A percentile compares a stretch with the other conserved stretches of the same genome.
Conservation (phyloP, 2,113 vertebrate species). For the Fulmarus glacialis region DNA sequence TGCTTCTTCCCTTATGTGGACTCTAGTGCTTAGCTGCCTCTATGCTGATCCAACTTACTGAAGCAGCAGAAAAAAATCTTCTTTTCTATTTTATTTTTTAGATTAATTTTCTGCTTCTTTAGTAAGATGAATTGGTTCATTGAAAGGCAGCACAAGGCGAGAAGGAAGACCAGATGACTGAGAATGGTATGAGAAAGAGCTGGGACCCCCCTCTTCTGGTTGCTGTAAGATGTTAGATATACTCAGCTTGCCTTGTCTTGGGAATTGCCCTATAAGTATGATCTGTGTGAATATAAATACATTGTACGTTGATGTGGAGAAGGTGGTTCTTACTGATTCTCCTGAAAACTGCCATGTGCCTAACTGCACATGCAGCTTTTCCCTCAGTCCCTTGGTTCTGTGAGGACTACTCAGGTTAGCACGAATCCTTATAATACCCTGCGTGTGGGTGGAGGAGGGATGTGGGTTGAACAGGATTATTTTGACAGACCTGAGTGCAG, state of each 20-base stretch:
- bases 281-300: not conserved
- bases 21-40: not conserved
- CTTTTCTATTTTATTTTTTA: not conserved
- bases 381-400: not conserved
- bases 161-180: not conserved
- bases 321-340: not conserved
- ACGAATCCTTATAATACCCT: not conserved
- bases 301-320: not conserved
- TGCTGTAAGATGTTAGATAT: not conserved
- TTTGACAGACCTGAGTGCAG: not conserved
- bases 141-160: not conserved
- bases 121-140: not conserved
- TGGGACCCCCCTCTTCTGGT: not conserved
- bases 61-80: not conserved
- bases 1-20: not conserved
- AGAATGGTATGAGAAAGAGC: not conserved
- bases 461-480: not conserved
- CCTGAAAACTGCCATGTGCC: not conserved
- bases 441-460: not conserved
- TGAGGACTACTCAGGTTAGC: not conserved
- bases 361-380: not conserved
- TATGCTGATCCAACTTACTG: not conserved
- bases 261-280: not conserved
- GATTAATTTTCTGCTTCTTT: not conserved
- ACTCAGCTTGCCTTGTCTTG: not conserved